Evolutionary conservation across 2,113 vertebrate species (phyloP), one percentile per base, ranked within the genome.

Genomic region (Balaeniceps rex): DNA sequence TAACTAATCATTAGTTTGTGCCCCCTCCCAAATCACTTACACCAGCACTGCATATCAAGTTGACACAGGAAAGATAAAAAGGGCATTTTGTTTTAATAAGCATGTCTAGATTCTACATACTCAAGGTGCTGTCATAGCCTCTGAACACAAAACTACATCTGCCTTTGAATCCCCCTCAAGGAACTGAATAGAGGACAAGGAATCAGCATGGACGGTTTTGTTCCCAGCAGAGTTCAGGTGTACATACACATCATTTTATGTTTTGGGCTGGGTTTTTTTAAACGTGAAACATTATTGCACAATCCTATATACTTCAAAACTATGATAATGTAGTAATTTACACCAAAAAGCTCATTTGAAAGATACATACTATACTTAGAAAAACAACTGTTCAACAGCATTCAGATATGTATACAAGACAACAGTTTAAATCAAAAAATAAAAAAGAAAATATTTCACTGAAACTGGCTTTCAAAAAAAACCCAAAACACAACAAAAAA

Each of bases 241-340:
- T 31, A 38, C 19, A 7, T 2, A 24, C 0, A 1, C 6, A 46
- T 22, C 3, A 26, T 33, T 83, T 63, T 17, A 38, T 22, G 21
- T 36, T 69, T 25, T 0, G 1, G 9, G 9, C 11, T 34, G 6
- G 8, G 14, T 7, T 42, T 26, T 49, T 42, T 57, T 2, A 5
- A 71, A 54, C 2, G 5, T 26, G 4, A 89, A 87, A 60, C 40
- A 11, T 29, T 87, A 75, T 2, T 54, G 34, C 26, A 60, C 14
- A 75, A 42, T n/a, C 29, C 14, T 44, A 24, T 6, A 40, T 28
- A 82, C 17, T 52, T 82, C 24, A 71, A 87, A 82, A 63, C 22
- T 25, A 31, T 1, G 8, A 66, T 2, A 58, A 55, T 8, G 8
- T 15, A 76, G 10, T 34, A 61, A 65, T 52, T 90, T 40, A 80